These are phyloP conservation scores for Sebastes glaucus DNA, from an alignment of 2,797 vertebrate species.

Conservation along the genomic window DNA sequence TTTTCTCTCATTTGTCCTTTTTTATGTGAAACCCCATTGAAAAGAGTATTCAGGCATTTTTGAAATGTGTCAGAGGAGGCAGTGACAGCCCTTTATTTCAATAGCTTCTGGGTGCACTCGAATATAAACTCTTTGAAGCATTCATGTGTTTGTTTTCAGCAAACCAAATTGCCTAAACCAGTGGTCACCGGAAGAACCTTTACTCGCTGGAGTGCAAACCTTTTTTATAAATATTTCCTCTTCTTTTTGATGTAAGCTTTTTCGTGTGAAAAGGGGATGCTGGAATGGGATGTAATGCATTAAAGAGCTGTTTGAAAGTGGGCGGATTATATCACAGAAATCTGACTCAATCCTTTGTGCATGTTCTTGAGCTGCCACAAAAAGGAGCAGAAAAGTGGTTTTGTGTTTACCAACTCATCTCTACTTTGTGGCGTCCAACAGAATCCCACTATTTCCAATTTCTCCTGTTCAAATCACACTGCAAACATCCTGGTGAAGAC, in stretches of 20 bases:
- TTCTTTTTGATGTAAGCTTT: constrained; percentile 19
- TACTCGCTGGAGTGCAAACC: not conserved
- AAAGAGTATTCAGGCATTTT: constrained; percentile 9
- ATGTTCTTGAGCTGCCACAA: constrained; percentile 13
- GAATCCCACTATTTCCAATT: not conserved
- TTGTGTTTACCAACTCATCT: constrained; percentile 9
- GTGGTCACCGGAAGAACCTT: constrained; percentile 31
- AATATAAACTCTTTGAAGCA: not conserved
- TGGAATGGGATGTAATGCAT: constrained; percentile 7
- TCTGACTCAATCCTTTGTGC: constrained; percentile 35
- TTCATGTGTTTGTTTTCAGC: constrained; percentile 11
- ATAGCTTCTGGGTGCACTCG: not conserved
- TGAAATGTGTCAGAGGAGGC: constrained; percentile 26
- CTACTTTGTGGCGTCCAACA: not conserved
- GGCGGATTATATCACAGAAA: constrained; percentile 29
- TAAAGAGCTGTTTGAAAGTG: constrained; percentile 34
- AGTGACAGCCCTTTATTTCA: not conserved
- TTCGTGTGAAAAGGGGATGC: not conserved
- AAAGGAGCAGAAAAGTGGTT: constrained; percentile 1
- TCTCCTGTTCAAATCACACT: constrained; percentile 6
- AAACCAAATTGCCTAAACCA: constrained; percentile 1
- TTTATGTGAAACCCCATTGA: constrained; percentile 22
- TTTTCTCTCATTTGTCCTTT: constrained; percentile 3
- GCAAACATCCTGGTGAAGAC: constrained; percentile 5
- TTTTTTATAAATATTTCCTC: constrained; percentile 2